These are phyloP conservation scores for Rhinoderma darwinii DNA, from an alignment of 2,113 vertebrate genomes.

Conservation along the genomic window DNA sequence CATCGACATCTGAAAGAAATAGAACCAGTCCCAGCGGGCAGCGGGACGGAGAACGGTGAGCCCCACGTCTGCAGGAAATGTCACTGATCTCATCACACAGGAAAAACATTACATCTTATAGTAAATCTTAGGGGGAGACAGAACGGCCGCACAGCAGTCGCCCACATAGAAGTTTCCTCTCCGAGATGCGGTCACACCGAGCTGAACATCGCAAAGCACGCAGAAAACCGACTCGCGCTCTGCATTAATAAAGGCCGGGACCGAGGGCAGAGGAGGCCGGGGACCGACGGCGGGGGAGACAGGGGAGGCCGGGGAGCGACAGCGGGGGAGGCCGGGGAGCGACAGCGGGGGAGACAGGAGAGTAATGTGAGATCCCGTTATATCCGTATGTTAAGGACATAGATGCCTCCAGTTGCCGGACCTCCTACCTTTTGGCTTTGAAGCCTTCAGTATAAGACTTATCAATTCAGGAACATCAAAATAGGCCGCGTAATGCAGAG, in stretches of 20 bases:
- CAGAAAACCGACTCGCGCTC: neutral
- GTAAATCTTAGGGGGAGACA: neutral
- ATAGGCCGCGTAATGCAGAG: slow-evolving; percentile 96
- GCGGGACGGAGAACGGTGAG: neutral
- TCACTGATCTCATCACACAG: neutral
- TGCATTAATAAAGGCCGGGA: neutral
- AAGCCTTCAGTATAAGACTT: slow-evolving; percentile 85
- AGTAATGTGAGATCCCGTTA: too few relatives aligned
- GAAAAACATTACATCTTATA: slow-evolving; percentile 6
- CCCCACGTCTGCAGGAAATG: neutral
- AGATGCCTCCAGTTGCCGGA: neutral
- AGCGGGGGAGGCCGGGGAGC: neutral
- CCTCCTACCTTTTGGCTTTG: slow-evolving; percentile 86
- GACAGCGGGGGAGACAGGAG: too few relatives aligned
- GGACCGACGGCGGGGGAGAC: too few relatives aligned
- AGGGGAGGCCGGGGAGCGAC: neutral
- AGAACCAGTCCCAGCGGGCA: neutral
- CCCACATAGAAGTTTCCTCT: neutral
- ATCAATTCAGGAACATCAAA: slow-evolving; percentile 96
- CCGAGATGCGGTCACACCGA: neutral
- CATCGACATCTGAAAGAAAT: slow-evolving; percentile 88
- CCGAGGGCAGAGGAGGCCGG: too few relatives aligned
- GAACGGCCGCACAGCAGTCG: neutral
- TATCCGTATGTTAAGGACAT: neutral
- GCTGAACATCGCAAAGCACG: neutral